Base-by-base conservation (phyloP, 2,113 vertebrate genomes). In the Ondatra zibethicus region DNA sequence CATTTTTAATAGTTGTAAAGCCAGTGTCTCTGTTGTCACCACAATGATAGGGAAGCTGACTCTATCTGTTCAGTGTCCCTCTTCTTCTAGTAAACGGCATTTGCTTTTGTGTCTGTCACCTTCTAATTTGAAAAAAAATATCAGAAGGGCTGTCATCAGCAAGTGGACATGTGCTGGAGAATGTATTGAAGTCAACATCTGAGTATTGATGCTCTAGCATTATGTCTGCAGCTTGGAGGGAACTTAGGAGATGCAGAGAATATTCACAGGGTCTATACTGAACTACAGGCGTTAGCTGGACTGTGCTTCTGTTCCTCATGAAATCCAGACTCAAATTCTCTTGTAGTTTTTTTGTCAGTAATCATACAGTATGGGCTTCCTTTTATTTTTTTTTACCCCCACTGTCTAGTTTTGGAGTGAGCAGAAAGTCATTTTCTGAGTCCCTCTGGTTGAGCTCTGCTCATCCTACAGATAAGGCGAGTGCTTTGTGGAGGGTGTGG, bases 351-450 rank as follows among this genome's bases (percentile, higher is more conserved):
- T 93, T 94, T 92, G 16, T 55, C 92, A 92, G 80, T 85, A 94
- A 96, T 96, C 76, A 93, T 77, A 85, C 68, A 90, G 55, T 39
- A 70, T 86, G 55, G 27, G 89, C 86, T 77, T 90, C 92, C 92
- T 47, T n/a, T 66, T 68, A 5, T 68, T 36, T n/a, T n/a, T n/a
- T n/a, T n/a, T n/a, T n/a, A n/a, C n/a, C n/a, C 5, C 5, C 55
- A 21, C 14, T 11, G 42, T 16, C 50, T 6, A 66, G 29, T 89
- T 93, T 94, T 63, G 66, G 36, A 87, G 5, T 81, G 50, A 45
- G 33, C 29, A 96, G 25, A 84, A 93, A 78, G 13, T 81, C 78
- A 80, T 77, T 85, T n/a, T 45, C 29, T 91, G 76, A 93, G 33
- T 16, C 42, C 16, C 42, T 91, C 55, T 88, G 29, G 50, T 47